phyloP scores from a whole-genome alignment of 2,888 invertebrate genomes.

The Formica aserva region DNA sequence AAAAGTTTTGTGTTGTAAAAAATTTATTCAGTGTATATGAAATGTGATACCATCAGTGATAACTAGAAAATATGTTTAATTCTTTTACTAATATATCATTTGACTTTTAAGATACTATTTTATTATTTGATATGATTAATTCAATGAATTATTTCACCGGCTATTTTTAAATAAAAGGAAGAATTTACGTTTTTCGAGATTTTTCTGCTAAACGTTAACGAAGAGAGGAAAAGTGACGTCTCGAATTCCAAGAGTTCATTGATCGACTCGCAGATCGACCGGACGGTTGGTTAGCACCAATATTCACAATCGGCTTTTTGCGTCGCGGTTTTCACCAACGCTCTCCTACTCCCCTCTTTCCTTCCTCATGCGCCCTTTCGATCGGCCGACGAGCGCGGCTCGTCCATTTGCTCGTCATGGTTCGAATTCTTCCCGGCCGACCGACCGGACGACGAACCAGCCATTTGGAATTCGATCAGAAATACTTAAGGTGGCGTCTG shows the following conservation, averaged over 20 bases:
- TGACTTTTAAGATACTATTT: background rate
- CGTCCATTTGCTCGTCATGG: slow-evolving; percentile 79
- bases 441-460: slow-evolving; percentile 78
- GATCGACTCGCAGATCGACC: slow-evolving; percentile 71
- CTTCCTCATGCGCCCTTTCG: slow-evolving; percentile 34
- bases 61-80: background rate
- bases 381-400: slow-evolving; percentile 52
- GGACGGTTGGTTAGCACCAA: slow-evolving; percentile 54
- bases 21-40: background rate
- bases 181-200: background rate
- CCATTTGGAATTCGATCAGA: slow-evolving; percentile 85
- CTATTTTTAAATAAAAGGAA: background rate
- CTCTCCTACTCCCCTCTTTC: slow-evolving; percentile 37
- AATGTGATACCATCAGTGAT: background rate
- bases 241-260: slow-evolving; percentile 63
- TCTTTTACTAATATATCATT: background rate
- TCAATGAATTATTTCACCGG: background rate
- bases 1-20: background rate
- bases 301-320: slow-evolving; percentile 68
- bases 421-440: slow-evolving; percentile 80
- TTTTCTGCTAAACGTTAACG: background rate
- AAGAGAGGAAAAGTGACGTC: slow-evolving; percentile 47
- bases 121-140: background rate
- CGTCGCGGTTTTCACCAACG: slow-evolving; percentile 74
- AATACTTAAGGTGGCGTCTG: slow-evolving; percentile 85